A percentile compares a stretch with the other conserved stretches of the same genome.
Evolutionary conservation across 1,140 invertebrate species (phyloP).

Genomic region (Philotrypesis tridentata): DNA sequence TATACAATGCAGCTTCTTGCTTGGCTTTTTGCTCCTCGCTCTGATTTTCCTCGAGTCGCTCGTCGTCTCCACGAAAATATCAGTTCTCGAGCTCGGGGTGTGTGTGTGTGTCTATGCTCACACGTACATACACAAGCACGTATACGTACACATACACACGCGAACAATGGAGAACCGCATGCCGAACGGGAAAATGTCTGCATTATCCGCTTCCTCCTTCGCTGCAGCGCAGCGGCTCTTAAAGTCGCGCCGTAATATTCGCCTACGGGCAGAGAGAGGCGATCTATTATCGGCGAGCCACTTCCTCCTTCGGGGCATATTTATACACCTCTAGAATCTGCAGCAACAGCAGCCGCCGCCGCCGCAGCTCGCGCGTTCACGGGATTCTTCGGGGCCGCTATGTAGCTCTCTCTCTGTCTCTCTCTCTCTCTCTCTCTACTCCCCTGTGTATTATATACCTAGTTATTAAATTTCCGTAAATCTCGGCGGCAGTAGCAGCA

Average conservation of each 20-base stretch:
- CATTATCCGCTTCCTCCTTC: neutral
- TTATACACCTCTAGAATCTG: constrained; percentile 58
- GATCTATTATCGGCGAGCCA: constrained; percentile 66
- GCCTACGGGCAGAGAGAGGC: constrained; percentile 54
- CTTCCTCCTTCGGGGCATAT: constrained; percentile 64
- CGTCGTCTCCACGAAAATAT: no score
- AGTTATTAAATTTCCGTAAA: neutral
- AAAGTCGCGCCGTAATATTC: constrained; percentile 42
- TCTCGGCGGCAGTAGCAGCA: no score
- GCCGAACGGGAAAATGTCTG: neutral
- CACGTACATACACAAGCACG: no score
- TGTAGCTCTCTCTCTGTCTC: constrained; percentile 39
- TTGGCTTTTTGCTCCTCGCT: constrained; percentile 34
- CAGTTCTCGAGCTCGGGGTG: no score
- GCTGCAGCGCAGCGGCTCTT: no score
- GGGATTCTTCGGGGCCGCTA: constrained; percentile 43
- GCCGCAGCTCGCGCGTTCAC: constrained; percentile 54
- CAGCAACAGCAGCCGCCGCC: no score
- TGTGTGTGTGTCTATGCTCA: no score
- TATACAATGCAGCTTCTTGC: neutral
- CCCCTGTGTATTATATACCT: neutral
- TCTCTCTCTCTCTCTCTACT: no score
- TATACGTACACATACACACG: neutral
- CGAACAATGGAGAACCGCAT: neutral
- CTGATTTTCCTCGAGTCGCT: neutral